Evolutionary conservation across 2,113 vertebrate genomes (phyloP), one percentile per base, ranked within the genome.

Genomic region (Otolemur garnettii): DNA sequence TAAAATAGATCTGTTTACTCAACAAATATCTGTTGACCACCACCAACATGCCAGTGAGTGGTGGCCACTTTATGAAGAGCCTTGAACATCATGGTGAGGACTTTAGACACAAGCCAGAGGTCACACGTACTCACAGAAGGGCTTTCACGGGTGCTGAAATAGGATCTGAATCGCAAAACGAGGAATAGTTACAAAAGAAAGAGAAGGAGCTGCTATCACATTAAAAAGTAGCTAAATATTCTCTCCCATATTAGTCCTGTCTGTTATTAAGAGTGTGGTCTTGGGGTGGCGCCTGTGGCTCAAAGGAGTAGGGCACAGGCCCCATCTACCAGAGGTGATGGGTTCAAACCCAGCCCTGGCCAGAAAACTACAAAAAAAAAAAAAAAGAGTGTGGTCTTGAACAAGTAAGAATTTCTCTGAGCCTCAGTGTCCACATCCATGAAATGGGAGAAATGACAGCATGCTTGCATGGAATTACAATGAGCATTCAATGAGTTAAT

Each of bases 391-490:
- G 5, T 74, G 33, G 74, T 60, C 21, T 45, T 86, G 38, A 38
- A 42, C 69, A 92, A 68, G 11, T 24, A 74, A 35, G 21, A 66
- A 6, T 90, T 17, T 59, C 42, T 74, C 19, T 4, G 35, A 18
- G 38, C 12, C 30, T 81, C 69, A 59, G 33, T 24, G 11, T 71
- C 17, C 45, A 85, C 24, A 55, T 62, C 22, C 30, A 21, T 24
- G 91, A 82, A 94, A 68, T 82, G 42, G 33, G 69, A 79, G 50
- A 86, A 62, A 30, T 57, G 38, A 42, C 68, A 22, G 42, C n/a
- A 78, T 18, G 3, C 30, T 78, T 45, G 0, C 35, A 53, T 4
- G 18, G 21, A 86, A 35, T 84, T 53, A 30, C 5, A 26, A 15
- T 62, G 55, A 90, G 17, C 69, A 78, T 60, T 50, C 35, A 91